phyloP scores from a whole-genome alignment of 2,797 vertebrate genomes.

The Chanos chanos region DNA sequence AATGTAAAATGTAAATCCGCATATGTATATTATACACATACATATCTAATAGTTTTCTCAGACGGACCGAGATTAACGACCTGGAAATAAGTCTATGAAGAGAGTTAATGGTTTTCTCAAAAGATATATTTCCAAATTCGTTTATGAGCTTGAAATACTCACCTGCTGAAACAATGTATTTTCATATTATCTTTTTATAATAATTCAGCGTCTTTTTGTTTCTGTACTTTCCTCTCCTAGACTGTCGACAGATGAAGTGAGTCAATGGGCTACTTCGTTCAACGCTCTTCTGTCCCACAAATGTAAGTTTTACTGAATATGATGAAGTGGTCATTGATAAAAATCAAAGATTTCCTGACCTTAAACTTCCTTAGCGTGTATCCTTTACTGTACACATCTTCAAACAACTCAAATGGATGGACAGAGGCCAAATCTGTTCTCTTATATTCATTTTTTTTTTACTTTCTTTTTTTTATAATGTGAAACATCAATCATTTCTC shows the following conservation, averaged over 20 bases:
- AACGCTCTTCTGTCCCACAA: slow-evolving; percentile 89
- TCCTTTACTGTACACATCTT: too few species aligned
- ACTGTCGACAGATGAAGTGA: slow-evolving; percentile 89
- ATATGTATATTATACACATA: neutral
- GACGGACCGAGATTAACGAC: too few species aligned
- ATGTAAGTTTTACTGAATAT: slow-evolving; percentile 73
- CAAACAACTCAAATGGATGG: too few species aligned
- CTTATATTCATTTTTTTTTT: too few species aligned
- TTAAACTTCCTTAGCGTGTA: too few species aligned
- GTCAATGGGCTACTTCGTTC: slow-evolving; percentile 91
- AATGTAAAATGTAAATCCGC: too few species aligned
- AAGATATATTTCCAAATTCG: neutral
- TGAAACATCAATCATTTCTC: too few species aligned
- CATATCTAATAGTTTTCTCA: too few species aligned
- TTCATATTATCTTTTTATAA: neutral
- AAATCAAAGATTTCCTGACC: neutral
- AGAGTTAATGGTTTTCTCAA: too few species aligned
- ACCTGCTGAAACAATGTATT: slow-evolving; percentile 39
- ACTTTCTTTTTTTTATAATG: too few species aligned
- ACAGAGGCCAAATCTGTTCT: too few species aligned
- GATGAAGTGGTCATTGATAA: neutral
- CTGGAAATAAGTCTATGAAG: too few species aligned
- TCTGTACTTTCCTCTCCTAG: slow-evolving; percentile 61
- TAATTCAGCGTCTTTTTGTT: slow-evolving; percentile 9
- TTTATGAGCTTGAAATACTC: neutral